These are phyloP conservation scores for Otus scops DNA, from an alignment of 2,797 vertebrate species.

Conservation along the genomic window DNA sequence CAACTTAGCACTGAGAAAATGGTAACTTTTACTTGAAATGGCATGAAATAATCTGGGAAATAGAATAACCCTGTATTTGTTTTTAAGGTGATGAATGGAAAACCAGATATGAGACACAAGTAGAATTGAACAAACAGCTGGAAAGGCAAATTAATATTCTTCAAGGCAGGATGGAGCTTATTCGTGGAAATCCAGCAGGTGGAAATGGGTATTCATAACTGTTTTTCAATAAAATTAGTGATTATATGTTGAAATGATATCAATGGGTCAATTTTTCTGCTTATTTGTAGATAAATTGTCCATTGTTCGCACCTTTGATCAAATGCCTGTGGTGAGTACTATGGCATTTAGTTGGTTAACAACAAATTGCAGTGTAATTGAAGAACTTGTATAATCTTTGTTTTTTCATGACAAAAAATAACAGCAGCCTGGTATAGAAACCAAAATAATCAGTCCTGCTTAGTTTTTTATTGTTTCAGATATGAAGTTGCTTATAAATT, in stretches of 20 bases:
- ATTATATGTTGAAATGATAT: neutral
- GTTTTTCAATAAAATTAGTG: neutral
- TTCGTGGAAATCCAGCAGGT: slow-evolving; percentile 85
- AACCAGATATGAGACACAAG: slow-evolving; percentile 85
- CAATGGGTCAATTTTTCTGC: slow-evolving; percentile 14
- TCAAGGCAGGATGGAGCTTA: slow-evolving; percentile 78
- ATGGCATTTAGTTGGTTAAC: neutral
- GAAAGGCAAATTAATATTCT: slow-evolving; percentile 82
- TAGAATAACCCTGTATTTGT: neutral
- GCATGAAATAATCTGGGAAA: neutral
- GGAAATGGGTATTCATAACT: neutral
- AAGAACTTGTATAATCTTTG: neutral
- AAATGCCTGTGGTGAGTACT: slow-evolving; percentile 85
- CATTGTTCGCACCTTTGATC: slow-evolving; percentile 83
- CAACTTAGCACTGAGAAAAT: neutral
- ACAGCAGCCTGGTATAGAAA: neutral
- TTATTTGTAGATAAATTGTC: slow-evolving; percentile 83
- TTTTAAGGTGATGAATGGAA: slow-evolving; percentile 87
- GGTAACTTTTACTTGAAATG: neutral
- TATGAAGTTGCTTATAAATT: neutral
- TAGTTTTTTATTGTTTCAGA: neutral
- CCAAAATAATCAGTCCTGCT: neutral
- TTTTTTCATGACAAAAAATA: neutral
- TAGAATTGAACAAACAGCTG: slow-evolving; percentile 86
- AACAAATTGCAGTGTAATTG: neutral